Base-by-base conservation (phyloP, 2,888 invertebrate species). In the Hedychridium roseum region DNA sequence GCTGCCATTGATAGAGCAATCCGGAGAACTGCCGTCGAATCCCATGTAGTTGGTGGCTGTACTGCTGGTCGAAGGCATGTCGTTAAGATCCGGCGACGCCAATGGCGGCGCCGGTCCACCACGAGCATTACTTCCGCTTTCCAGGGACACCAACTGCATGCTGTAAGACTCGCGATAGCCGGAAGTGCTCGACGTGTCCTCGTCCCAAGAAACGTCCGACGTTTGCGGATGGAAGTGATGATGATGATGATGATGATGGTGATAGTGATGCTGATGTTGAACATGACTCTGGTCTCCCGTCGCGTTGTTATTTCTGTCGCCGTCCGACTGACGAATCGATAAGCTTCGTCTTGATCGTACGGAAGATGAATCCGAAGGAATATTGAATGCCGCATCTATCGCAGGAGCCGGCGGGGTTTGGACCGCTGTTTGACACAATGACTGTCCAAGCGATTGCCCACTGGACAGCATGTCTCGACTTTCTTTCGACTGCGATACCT, bases 131-230 rank as follows among this genome's bases (percentile, higher is more conserved):
- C 57, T 78, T 50, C 68, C 82, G 77, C 83, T 84, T 52, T 84
- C 84, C 55, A 85, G 73, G 62, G 85, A 84, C 23, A 85, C 84
- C 56, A 84, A 81, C 56, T 87, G 85, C 58, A 87, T 82, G 43
- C 82, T 86, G 76, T 83, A 86, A 76, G 90, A 91, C 67, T 88
- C 88, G 18, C 86, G 82, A 79, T 92, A 92, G 53, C 92, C 93
- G 1, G 92, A 93, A 12, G 92, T 93, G 62, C 92, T 92, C 0
- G 92, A 92, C 0, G 78, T 76, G 74, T 90, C 88, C 73, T 91
- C 91, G 76, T 91, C 91, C 85, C 89, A 91, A 0, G 90, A 90
- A 2, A 89, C 86, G 78, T 91, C 91, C 0, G 87, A 84, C 5
- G 52, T 39, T 58, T 70, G 79, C 7, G 67, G 76, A 57, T 70